Conservation (phyloP, 2,888 invertebrate genomes). For the Crepidodera aurea region DNA sequence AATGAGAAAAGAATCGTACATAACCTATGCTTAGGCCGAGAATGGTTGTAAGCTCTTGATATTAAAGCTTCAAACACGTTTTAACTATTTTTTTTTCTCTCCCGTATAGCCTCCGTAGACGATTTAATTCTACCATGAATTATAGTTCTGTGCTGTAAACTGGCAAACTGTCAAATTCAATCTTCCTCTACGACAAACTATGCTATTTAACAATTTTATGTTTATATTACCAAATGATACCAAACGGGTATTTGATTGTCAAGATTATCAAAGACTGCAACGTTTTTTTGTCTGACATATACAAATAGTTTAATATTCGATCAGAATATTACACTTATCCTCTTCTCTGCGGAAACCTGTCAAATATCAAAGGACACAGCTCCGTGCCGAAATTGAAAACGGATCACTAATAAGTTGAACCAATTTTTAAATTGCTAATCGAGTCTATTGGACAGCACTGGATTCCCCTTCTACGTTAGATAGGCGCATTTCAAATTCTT, state of each 20-base stretch:
- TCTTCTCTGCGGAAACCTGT: not conserved
- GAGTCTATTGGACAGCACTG: conserved; percentile 44
- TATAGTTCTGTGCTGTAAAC: not conserved
- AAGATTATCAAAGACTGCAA: conserved; percentile 46
- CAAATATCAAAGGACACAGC: conserved; percentile 26
- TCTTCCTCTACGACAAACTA: conserved; percentile 40
- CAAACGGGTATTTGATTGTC: conserved; percentile 48
- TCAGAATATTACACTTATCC: conserved; percentile 39
- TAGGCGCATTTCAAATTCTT: conserved; percentile 60
- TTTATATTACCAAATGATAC: conserved; percentile 37
- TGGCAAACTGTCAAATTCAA: conserved; percentile 18
- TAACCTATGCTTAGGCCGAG: not conserved
- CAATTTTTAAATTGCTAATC: conserved; percentile 9
- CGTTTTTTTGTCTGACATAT: conserved; percentile 22
- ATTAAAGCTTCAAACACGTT: no score
- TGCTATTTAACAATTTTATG: conserved; percentile 46
- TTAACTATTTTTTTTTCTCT: no score
- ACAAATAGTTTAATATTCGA: conserved; percentile 27
- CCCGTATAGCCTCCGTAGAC: no score
- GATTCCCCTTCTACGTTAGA: conserved; percentile 58
- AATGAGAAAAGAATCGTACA: no score
- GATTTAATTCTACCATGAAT: not conserved
- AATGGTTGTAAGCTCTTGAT: no score
- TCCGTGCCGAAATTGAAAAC: conserved; percentile 16
- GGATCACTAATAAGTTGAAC: conserved; percentile 25